phyloP scores from a whole-genome alignment of 2,888 invertebrate genomes.

The Sinodicranocentrus sp. region DNA sequence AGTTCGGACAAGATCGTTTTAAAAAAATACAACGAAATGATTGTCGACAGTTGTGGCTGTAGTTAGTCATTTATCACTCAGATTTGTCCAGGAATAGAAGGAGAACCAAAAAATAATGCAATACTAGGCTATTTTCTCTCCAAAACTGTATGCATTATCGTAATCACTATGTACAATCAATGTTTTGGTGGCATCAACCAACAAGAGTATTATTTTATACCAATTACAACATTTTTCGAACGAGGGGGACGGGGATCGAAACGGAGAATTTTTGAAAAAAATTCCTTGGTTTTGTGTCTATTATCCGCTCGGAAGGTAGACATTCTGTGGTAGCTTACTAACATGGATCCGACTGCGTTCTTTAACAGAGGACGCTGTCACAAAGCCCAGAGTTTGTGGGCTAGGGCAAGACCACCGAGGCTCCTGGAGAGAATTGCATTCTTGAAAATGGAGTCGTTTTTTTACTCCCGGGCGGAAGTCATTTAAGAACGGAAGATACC shows the following conservation, averaged over 20 bases:
- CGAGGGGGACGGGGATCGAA: conserved; percentile 21
- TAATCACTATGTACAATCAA: conserved; percentile 35
- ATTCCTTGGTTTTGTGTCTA: conserved; percentile 25
- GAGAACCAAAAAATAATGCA: conserved; percentile 44
- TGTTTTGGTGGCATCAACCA: conserved; percentile 65
- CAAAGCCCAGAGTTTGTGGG: not conserved
- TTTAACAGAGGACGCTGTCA: not conserved
- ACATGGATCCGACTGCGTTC: not conserved
- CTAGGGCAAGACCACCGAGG: conserved; percentile 66
- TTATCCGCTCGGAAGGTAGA: conserved; percentile 29
- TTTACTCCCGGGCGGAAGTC: conserved; percentile 56
- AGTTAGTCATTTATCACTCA: conserved; percentile 63
- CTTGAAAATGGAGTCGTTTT: conserved; percentile 4
- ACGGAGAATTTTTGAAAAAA: conserved; percentile 37
- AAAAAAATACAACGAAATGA: conserved; percentile 99
- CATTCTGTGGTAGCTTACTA: no score
- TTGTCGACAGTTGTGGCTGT: conserved; percentile 98
- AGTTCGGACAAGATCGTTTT: conserved; percentile 96
- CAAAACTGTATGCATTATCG: conserved; percentile 24
- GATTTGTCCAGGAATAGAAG: conserved; percentile 42
- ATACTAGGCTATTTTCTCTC: conserved; percentile 23
- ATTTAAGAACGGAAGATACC: conserved; percentile 54
- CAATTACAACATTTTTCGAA: conserved; percentile 39
- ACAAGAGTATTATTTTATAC: conserved; percentile 66
- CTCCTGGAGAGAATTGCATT: conserved; percentile 26